These are phyloP conservation scores for Ctenochaetus hawaiiensis DNA, from an alignment of 2,797 vertebrate genomes.

Conservation along the genomic window DNA sequence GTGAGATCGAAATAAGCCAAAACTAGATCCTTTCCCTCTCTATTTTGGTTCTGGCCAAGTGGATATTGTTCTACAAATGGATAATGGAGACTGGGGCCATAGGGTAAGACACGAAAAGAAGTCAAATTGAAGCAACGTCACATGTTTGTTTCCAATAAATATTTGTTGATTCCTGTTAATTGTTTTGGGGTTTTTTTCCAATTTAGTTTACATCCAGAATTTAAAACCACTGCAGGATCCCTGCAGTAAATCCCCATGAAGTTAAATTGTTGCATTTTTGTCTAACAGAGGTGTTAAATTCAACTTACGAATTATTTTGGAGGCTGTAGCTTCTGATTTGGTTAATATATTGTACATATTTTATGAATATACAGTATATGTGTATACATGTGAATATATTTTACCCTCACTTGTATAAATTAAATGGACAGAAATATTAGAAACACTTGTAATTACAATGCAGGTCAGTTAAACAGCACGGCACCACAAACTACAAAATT, in stretches of 20 bases:
- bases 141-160: slow-evolving; percentile 16
- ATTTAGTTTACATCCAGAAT: background rate
- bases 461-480: background rate
- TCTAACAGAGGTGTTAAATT: background rate
- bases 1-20: slow-evolving; percentile 54
- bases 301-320: background rate
- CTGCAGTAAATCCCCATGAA: background rate
- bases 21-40: slow-evolving; percentile 41
- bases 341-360: no score
- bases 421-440: background rate
- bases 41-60: slow-evolving; percentile 72
- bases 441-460: slow-evolving; percentile 4
- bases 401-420: background rate
- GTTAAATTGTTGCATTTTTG: background rate
- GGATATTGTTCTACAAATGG: slow-evolving; percentile 87
- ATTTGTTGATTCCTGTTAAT: background rate
- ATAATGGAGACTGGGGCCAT: slow-evolving; percentile 99
- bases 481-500: background rate
- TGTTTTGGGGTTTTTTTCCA: background rate
- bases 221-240: background rate
- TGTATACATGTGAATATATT: no score
- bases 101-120: slow-evolving; percentile 86
- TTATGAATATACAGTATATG: no score
- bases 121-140: slow-evolving; percentile 1
- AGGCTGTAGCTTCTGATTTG: background rate